phyloP scores from a whole-genome alignment of 2,797 vertebrate genomes.

The Platalea minor region DNA sequence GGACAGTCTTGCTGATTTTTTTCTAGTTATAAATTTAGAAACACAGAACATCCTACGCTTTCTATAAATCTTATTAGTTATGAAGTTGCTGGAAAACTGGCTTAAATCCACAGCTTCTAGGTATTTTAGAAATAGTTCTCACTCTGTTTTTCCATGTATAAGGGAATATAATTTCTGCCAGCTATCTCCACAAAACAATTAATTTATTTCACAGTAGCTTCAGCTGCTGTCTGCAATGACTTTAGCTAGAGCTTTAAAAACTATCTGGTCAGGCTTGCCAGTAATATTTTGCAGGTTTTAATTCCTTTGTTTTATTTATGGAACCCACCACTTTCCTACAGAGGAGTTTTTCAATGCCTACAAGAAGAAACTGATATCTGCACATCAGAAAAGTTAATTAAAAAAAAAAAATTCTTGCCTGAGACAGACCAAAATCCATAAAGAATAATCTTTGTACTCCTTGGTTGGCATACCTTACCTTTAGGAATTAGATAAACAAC shows the following conservation, averaged over 20 bases:
- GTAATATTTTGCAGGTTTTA: not conserved
- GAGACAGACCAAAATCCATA: not conserved
- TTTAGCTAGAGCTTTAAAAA: constrained; percentile 1
- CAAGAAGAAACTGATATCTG: not conserved
- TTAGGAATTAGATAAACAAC: not conserved
- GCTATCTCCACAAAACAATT: constrained; percentile 6
- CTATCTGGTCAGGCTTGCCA: not conserved
- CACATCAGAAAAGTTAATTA: not conserved
- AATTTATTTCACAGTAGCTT: constrained; percentile 42
- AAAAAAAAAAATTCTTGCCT: not conserved
- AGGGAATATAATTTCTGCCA: constrained; percentile 1
- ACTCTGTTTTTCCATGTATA: not conserved
- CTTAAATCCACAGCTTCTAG: not conserved
- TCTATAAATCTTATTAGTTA: constrained; percentile 39
- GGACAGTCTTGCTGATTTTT: not conserved
- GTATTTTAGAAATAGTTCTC: constrained; percentile 17
- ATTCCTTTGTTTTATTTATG: not conserved
- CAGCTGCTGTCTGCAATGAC: not conserved
- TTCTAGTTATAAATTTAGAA: constrained; percentile 45
- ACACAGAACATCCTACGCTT: not conserved
- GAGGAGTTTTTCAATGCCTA: not conserved
- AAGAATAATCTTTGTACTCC: not conserved
- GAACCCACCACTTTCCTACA: not conserved
- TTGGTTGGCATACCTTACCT: not conserved
- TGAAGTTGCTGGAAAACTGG: constrained; percentile 44